These are phyloP conservation scores for Aelia acuminata DNA, from an alignment of 2,888 invertebrate species.

Conservation along the genomic window DNA sequence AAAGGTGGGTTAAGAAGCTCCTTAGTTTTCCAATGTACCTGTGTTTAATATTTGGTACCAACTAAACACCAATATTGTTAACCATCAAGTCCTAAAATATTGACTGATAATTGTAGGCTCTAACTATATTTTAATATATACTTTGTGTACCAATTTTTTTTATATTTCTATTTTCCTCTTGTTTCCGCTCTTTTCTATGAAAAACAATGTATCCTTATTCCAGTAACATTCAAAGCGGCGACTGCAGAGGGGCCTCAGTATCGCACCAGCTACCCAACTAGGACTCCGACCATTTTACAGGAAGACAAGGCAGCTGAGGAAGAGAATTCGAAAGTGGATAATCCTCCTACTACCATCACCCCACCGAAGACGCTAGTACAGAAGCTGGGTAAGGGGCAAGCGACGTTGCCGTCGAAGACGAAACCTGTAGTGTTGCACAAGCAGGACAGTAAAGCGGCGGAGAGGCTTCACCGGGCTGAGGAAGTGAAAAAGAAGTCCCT, in stretches of 20 bases:
- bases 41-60: too few relatives aligned
- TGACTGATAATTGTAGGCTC: too few relatives aligned
- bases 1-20: too few relatives aligned
- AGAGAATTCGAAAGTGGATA: not conserved
- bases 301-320: conserved; percentile 12
- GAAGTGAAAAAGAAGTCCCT: conserved; percentile 20
- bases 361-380: not conserved
- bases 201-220: not conserved
- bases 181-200: too few relatives aligned
- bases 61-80: too few relatives aligned
- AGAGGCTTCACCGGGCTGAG: not conserved
- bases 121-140: too few relatives aligned
- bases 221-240: conserved; percentile 40
- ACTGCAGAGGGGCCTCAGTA: conserved; percentile 39
- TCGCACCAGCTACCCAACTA: conserved; percentile 12
- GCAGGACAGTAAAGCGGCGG: not conserved
- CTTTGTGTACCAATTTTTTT: too few relatives aligned
- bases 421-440: not conserved
- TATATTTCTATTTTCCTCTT: too few relatives aligned
- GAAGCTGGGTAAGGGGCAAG: not conserved
- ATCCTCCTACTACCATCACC: not conserved
- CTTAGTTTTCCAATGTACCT: too few relatives aligned
- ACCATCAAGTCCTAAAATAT: too few relatives aligned
- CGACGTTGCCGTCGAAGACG: conserved; percentile 12
- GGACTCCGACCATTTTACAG: conserved; percentile 23